Evolutionary conservation across 2,797 vertebrate species (phyloP), one percentile per base, ranked within the genome.

Genomic region (Acanthurus lineatus): DNA sequence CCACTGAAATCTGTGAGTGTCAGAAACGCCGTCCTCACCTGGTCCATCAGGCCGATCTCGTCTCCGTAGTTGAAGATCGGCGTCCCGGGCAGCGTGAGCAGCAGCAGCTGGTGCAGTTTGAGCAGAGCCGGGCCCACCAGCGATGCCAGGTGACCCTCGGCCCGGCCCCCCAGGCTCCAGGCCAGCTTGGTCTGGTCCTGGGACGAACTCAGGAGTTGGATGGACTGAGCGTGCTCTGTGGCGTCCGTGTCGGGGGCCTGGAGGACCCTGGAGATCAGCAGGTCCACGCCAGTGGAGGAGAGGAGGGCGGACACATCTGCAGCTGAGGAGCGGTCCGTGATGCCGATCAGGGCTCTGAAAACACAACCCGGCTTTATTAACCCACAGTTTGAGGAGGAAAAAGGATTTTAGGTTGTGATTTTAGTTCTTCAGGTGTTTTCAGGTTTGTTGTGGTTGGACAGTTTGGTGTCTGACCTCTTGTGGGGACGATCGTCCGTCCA

Each of bases 21-120:
- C 28, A 32, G 28, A 32, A 9, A 6, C 17, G 2, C 1, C 8
- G 17, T 74, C 53, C 91, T 92, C 86, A 96, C 95, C 94, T 88
- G 15, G 42, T 90, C 92, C 84, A 64, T 71, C 74, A 97, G 88
- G 20, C 96, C 96, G 3, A 97, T 95, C 90, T 97, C 97, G 40
- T 97, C 97, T 2, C 97, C 97, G 1, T 96, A 97, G 87, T 91
- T 96, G 66, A 97, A 93, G 42, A 98, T 74, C 0, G 97, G 96
- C 0, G 96, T 97, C 16, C 97, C 97, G 0, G 96, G 96, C 32
- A 98, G 89, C 0, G 97, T 97, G 63, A 97, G 91, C 25, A 98
- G 85, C 76, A 98, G 88, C 81, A 97, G 67, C 60, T 96, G 96
- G 77, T 95, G 78, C 2, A 96, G 84, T 6, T 79, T 90, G 10